A percentile compares a stretch with the other conserved stretches of the same genome.
These are phyloP conservation scores for Aepyceros melampus DNA, from an alignment of 2,113 vertebrate genomes.

Conservation along the genomic window DNA sequence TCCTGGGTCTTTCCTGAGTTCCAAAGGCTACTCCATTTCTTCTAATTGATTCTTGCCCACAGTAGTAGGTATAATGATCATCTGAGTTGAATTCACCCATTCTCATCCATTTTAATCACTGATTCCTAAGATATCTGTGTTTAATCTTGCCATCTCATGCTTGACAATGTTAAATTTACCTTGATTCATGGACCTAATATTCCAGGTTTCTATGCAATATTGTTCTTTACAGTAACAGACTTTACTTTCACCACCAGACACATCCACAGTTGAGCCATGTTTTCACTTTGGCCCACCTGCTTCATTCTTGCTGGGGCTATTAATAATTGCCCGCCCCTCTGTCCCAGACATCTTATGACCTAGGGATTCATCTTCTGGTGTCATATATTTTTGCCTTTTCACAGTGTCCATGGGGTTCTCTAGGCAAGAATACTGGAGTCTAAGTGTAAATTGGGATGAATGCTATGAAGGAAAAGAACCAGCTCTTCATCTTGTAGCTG, in stretches of 20 bases:
- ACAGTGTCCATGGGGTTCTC: not conserved
- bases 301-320: not conserved
- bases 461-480: not conserved
- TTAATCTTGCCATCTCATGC: not conserved
- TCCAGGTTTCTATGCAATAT: not conserved
- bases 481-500: not conserved
- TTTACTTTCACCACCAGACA: not conserved
- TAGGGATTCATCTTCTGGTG: not conserved
- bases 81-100: not conserved
- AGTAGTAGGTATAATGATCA: not conserved
- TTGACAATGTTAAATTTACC: not conserved
- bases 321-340: not conserved
- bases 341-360: not conserved
- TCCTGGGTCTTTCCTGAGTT: not conserved
- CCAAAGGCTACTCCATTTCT: not conserved
- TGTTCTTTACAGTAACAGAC: not conserved
- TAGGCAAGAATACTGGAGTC: not conserved
- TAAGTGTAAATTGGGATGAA: not conserved
- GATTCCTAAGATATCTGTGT: not conserved
- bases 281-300: not conserved
- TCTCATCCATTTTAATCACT: not conserved
- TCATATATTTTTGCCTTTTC: not conserved
- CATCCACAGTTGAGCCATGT: not conserved
- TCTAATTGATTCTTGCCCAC: not conserved
- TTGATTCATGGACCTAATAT: not conserved